A percentile compares a stretch with the other conserved stretches of the same genome.
Conservation (phyloP, 64 coral and sea anemone species). For the Pocillopora verrucosa region DNA sequence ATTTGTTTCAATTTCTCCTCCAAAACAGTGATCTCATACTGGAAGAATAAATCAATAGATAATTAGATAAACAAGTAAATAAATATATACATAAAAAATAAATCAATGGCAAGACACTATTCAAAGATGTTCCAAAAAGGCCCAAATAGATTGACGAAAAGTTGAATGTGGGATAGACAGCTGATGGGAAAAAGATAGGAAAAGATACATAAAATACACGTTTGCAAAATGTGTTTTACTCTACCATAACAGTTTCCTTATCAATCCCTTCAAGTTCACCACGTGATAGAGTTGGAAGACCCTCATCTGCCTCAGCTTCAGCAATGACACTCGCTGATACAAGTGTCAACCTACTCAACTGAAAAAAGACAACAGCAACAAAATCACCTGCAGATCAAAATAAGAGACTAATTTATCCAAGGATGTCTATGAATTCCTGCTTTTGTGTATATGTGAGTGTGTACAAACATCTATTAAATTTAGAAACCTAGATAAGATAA, state of each 20-base stretch:
- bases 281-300: slow-evolving; percentile 58
- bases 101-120: too few species aligned
- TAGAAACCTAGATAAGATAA: not conserved
- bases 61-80: not conserved
- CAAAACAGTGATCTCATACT: slow-evolving; percentile 84
- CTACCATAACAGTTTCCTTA: slow-evolving; percentile 84
- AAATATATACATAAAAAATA: too few species aligned
- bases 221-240: not conserved
- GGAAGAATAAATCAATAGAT: not conserved
- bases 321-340: slow-evolving; percentile 60
- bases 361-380: not conserved
- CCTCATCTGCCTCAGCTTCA: slow-evolving; percentile 48
- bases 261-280: slow-evolving; percentile 76
- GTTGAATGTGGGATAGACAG: too few species aligned
- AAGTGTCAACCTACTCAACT: slow-evolving; percentile 75
- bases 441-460: too few species aligned
- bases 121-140: too few species aligned
- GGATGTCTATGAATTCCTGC: too few species aligned
- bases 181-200: too few species aligned
- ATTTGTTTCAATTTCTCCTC: slow-evolving; percentile 89
- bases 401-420: too few species aligned
- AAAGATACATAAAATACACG: too few species aligned
- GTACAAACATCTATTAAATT: too few species aligned
- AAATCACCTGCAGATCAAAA: not conserved
- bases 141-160: too few species aligned